These are phyloP conservation scores for Diachasmimorpha longicaudata DNA, from an alignment of 1,140 invertebrate genomes.

Conservation along the genomic window DNA sequence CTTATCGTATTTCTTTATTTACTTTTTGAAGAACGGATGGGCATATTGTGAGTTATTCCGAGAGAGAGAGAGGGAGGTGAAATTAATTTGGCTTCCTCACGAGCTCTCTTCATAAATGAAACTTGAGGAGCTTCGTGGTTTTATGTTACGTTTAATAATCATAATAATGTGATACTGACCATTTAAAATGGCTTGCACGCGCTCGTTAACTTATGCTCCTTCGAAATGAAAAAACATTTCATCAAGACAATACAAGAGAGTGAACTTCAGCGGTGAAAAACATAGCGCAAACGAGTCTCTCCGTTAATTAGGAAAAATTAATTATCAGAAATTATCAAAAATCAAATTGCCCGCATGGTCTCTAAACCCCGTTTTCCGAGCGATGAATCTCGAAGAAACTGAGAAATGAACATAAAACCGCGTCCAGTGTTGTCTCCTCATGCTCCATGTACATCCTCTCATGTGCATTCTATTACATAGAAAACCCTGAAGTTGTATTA, in stretches of 20 bases:
- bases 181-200: not conserved
- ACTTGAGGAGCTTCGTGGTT: slow-evolving; percentile 17
- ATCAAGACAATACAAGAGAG: not conserved
- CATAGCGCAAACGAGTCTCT: too few species aligned
- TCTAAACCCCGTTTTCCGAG: not conserved
- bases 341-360: not conserved
- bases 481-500: not conserved
- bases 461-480: slow-evolving; percentile 7
- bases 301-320: too few species aligned
- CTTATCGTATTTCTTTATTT: not conserved
- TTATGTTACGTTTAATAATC: slow-evolving; percentile 27
- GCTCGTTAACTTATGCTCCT: not conserved
- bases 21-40: not conserved
- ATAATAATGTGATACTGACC: slow-evolving; percentile 3
- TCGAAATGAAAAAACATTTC: not conserved
- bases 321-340: too few species aligned
- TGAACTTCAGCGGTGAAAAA: too few species aligned
- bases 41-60: not conserved
- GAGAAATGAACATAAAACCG: slow-evolving; percentile 11
- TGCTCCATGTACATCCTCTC: not conserved
- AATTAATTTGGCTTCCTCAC: slow-evolving; percentile 4
- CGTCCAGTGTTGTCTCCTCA: not conserved
- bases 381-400: not conserved
- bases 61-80: not conserved
- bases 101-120: slow-evolving; percentile 7